These are phyloP conservation scores for Tenthredo notha DNA, from an alignment of 2,888 invertebrate species.

Conservation along the genomic window DNA sequence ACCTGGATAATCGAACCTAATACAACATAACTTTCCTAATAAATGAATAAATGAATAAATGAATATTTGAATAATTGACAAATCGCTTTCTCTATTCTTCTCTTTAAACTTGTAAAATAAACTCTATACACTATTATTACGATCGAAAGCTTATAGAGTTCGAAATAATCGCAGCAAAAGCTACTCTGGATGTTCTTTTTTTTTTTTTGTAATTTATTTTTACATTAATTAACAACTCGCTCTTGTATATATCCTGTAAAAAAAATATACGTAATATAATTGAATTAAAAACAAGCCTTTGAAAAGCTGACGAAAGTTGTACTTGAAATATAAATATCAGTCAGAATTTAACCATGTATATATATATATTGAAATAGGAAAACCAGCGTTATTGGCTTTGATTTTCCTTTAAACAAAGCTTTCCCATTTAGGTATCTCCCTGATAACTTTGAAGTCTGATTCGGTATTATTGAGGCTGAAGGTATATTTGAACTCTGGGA, in stretches of 20 bases:
- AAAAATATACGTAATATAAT: background rate
- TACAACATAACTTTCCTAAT: background rate
- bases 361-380: background rate
- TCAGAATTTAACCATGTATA: background rate
- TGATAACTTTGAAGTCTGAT: constrained; percentile 14
- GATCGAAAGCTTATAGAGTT: background rate
- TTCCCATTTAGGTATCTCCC: background rate
- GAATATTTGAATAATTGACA: background rate
- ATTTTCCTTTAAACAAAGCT: background rate
- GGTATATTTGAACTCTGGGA: background rate
- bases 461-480: background rate
- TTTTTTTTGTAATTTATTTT: too few species aligned
- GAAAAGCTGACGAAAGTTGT: background rate
- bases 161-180: background rate
- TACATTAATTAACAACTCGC: background rate
- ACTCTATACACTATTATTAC: background rate
- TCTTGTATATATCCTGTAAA: background rate
- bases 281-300: background rate
- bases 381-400: background rate
- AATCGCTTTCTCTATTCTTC: background rate
- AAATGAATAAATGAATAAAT: background rate
- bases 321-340: background rate
- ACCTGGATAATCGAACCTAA: background rate
- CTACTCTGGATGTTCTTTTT: background rate
- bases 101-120: background rate